A percentile compares a stretch with the other conserved stretches of the same genome.
Evolutionary conservation across 1,140 invertebrate genomes (phyloP).

Genomic region (Aphis craccivora): DNA sequence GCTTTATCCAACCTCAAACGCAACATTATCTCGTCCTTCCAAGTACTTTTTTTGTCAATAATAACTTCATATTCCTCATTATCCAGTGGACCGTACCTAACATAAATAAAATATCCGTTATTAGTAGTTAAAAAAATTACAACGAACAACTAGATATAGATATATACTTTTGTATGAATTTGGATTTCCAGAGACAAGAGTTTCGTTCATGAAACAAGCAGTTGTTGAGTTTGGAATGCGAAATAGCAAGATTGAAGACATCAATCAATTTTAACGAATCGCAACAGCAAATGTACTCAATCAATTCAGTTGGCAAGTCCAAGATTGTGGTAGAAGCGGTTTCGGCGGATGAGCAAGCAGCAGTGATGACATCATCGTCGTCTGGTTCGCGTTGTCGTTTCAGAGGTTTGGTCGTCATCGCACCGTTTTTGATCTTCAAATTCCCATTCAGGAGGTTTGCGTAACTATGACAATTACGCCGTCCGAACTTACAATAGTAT

Average conservation of each 20-base stretch:
- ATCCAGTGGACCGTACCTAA: neutral
- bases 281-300: neutral
- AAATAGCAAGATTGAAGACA: neutral
- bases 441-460: neutral
- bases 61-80: constrained; percentile 16
- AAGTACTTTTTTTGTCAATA: constrained; percentile 19
- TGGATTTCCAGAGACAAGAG: constrained; percentile 12
- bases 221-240: neutral
- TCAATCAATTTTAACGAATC: neutral
- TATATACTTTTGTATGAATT: constrained; percentile 38
- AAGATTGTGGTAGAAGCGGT: neutral
- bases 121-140: neutral
- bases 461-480: too few relatives aligned
- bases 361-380: neutral
- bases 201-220: constrained; percentile 24
- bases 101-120: neutral
- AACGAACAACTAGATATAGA: neutral
- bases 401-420: neutral
- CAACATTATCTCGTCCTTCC: neutral
- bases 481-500: neutral
- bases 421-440: neutral
- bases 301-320: constrained; percentile 22
- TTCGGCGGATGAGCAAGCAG: neutral
- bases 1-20: neutral
- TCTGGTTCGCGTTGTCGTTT: neutral